Conservation (phyloP, 2,113 vertebrate species). For the Morone saxatilis region DNA sequence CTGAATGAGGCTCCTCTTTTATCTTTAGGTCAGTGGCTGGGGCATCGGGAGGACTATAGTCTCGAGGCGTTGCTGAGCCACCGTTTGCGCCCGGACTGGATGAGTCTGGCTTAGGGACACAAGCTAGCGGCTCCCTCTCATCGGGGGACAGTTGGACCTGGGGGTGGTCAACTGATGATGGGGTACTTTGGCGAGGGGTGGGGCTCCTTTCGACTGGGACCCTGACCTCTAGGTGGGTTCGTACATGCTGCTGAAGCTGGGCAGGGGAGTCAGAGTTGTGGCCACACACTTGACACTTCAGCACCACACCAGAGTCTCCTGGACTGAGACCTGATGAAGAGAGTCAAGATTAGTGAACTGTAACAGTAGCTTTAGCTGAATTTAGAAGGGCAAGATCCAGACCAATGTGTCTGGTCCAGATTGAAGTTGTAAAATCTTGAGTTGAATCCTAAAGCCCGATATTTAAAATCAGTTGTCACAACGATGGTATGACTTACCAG, state of each 20-base stretch:
- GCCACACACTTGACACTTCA: constrained; percentile 88
- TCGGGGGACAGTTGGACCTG: constrained; percentile 69
- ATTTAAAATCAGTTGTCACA: background rate
- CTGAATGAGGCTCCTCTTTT: constrained; percentile 89
- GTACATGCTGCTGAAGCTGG: constrained; percentile 88
- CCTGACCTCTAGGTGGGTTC: constrained; percentile 84
- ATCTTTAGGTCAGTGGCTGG: constrained; percentile 66
- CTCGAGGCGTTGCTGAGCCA: constrained; percentile 78
- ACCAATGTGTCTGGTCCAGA: background rate
- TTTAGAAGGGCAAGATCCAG: background rate
- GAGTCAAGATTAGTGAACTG: background rate
- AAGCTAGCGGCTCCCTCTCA: constrained; percentile 64
- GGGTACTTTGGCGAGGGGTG: constrained; percentile 67
- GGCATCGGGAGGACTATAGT: constrained; percentile 67
- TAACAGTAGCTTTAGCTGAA: background rate
- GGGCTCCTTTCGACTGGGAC: constrained; percentile 80
- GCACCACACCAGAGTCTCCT: constrained; percentile 82
- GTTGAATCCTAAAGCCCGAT: background rate
- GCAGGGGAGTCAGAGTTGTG: constrained; percentile 88
- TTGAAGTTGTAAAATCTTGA: background rate
- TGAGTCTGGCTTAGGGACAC: constrained; percentile 78
- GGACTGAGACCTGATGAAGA: constrained; percentile 84
- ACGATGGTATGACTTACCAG: constrained; percentile 80
- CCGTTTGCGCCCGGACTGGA: constrained; percentile 85
- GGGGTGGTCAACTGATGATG: constrained; percentile 60